A percentile compares a stretch with the other conserved stretches of the same genome.
These are phyloP conservation scores for Aromia moschata DNA, from an alignment of 2,888 invertebrate species.

Conservation along the genomic window DNA sequence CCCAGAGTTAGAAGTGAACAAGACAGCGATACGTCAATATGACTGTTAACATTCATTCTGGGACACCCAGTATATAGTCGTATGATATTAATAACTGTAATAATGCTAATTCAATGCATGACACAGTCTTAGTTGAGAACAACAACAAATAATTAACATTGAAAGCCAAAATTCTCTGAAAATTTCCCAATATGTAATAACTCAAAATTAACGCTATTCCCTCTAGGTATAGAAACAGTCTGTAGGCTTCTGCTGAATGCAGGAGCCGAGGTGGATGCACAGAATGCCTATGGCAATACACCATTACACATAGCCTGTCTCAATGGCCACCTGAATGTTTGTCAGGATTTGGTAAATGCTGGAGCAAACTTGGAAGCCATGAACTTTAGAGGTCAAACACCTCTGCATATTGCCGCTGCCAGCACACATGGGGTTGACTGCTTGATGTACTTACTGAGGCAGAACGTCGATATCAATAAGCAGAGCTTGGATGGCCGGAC, in stretches of 20 bases:
- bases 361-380: slow-evolving; percentile 65
- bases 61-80: no score
- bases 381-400: slow-evolving; percentile 65
- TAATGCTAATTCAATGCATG: no score
- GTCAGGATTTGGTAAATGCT: slow-evolving; percentile 64
- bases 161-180: no score
- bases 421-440: slow-evolving; percentile 71
- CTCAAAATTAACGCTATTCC: no score
- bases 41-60: no score
- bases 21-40: no score
- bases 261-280: slow-evolving; percentile 68
- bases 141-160: no score
- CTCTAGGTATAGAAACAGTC: slow-evolving; percentile 50
- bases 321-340: slow-evolving; percentile 68
- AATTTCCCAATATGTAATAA: no score
- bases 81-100: no score
- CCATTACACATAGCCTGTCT: slow-evolving; percentile 70
- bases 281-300: slow-evolving; percentile 69
- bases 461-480: slow-evolving; percentile 66
- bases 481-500: slow-evolving; percentile 69
- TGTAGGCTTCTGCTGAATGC: slow-evolving; percentile 63
- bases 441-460: slow-evolving; percentile 66
- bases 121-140: no score
- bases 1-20: no score
- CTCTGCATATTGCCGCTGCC: slow-evolving; percentile 70